Evolutionary conservation across 2,797 vertebrate genomes (phyloP), one percentile per base, ranked within the genome.

Genomic region (Mormyrops boulengeri): DNA sequence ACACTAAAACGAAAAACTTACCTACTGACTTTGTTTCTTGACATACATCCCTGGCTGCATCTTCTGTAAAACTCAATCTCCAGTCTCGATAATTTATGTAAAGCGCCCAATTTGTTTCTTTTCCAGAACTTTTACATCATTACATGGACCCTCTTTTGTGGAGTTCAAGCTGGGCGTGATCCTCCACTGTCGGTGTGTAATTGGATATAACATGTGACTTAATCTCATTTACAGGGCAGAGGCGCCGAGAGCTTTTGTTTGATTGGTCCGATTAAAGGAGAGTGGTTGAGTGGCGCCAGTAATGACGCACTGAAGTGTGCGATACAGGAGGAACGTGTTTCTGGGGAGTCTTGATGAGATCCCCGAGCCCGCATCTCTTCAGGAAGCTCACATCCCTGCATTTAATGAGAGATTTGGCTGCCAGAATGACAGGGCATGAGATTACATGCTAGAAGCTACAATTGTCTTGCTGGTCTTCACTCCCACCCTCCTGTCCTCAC

Each of bases 361-460:
- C 41, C 38, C 38, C 3, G 1, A 49, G 80, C 80, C 17, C 44
- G 41, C 8, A 47, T 50, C 38, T 55, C 26, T 87, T 55, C n/a
- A 55, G 22, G 26, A 85, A 85, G 44, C 82, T 26, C n/a, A 49
- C 82, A 53, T 57, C 5, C 22, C 11, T 55, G 85, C 85, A 55
- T 87, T 87, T 87, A 87, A 87, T 87, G 47, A 55, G 85, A 87
- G 30, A 87, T 87, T 87, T 34, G 11, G 9, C 14, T 55, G 52
- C 52, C 4, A 53, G 30, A 38, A 55, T 41, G 52, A 55, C 85
- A 87, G 11, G 11, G 52, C 47, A 26, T 87, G 49, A 19, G 12
- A 87, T 55, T 55, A 87, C 26, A 30, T 1, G 3, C 14, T 53
- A 50, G 52, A 87, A 11, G 22, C 44, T 86, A 86, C 22, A 53